Base-by-base conservation (phyloP, 2,797 vertebrate species). In the Danio aesculapii region DNA sequence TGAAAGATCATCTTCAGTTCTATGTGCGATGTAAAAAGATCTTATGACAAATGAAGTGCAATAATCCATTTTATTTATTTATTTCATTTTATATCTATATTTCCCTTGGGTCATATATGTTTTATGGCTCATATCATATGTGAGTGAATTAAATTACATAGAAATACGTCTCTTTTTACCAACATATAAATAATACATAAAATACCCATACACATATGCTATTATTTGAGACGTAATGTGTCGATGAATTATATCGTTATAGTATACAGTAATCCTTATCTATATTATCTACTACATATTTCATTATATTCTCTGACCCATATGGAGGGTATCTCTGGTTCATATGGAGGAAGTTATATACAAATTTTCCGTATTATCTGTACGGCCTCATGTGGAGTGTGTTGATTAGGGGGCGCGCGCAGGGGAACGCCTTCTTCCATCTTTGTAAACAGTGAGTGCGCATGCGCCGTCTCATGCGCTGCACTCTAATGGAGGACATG, bases 381-480 rank as follows among this genome's bases (percentile, higher is more conserved):
- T 14, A 41, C 2, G 63, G 19, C 53, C 39, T 55, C 75, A 68
- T 59, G 13, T n/a, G 63, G 41, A 47, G 43, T 30, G 44, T 13
- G 57, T 47, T 30, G 73, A 68, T 81, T 52, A 79, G 14, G 68
- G n/a, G 46, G 47, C 67, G 43, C 59, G 62, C 77, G 67, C 76
- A 21, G 66, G 70, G 81, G 83, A 86, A 87, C 86, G 83, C 92
- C 92, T 81, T 70, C 57, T 76, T 53, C 55, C 77, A 71, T 63
- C 44, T 70, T 87, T 94, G 93, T 95, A 94, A 95, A 95, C 91
- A 94, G 92, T 91, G 77, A 78, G 66, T 76, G 91, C 69, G 93
- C 94, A 91, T 94, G 94, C 93, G 94, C 87, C 53, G 41, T 75
- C 53, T 73, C n/a, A n/a, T n/a, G n/a, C 81, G 79, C 81, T 84